Conservation (phyloP, 2,113 vertebrate genomes). For the Larimichthys crocea region DNA sequence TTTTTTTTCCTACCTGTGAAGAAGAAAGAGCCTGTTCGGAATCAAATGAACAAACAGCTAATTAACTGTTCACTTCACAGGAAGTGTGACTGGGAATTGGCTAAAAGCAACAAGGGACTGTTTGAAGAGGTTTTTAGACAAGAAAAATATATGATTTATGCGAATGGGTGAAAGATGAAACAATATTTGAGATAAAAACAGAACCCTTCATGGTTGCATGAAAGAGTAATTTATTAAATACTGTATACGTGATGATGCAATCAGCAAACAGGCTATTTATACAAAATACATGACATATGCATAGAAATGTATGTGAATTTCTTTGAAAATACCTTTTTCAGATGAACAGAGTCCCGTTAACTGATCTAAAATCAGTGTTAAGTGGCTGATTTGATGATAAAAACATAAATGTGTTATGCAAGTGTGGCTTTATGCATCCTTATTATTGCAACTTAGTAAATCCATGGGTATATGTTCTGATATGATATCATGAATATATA, state of each 20-base stretch:
- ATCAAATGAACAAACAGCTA: slow-evolving; percentile 34
- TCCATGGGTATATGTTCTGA: not conserved
- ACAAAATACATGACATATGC: not conserved
- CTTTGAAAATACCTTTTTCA: not conserved
- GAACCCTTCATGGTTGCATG: not conserved
- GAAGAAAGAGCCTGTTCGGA: slow-evolving; percentile 26
- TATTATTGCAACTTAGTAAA: not conserved
- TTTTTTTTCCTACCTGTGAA: not conserved
- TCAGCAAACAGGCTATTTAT: not conserved
- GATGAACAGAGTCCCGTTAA: not conserved
- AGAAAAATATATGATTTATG: not conserved
- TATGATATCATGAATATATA: not conserved
- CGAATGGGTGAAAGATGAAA: not conserved
- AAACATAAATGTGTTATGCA: not conserved
- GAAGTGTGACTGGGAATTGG: slow-evolving; percentile 22
- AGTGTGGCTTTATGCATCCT: not conserved
- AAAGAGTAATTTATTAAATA: not conserved
- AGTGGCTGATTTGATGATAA: not conserved
- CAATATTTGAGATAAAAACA: too few relatives aligned
- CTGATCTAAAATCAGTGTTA: not conserved
- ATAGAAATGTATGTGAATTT: too few relatives aligned
- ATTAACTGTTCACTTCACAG: slow-evolving; percentile 38
- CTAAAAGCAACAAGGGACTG: not conserved
- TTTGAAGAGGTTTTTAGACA: not conserved
- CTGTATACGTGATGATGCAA: not conserved